Conservation (phyloP, 2,888 invertebrate species). For the Ennomos fuscantarius region DNA sequence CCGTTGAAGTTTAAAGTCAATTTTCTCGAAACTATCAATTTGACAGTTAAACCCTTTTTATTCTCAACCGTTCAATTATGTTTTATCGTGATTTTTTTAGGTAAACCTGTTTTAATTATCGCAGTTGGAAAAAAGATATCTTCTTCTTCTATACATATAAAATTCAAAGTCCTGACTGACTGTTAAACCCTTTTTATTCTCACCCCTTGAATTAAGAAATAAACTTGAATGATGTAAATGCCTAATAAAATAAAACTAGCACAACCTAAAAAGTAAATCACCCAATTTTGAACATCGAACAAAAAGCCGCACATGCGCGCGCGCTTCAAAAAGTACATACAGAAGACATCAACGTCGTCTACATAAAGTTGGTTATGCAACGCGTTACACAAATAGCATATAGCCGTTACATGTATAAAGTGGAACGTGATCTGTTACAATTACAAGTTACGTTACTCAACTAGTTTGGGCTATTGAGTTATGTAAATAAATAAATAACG, state of each 20-base stretch:
- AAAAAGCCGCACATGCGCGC: slow-evolving; percentile 30
- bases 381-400: slow-evolving; percentile 37
- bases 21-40: too few species aligned
- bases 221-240: too few species aligned
- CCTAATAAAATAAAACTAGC: too few species aligned
- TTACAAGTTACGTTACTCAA: slow-evolving; percentile 29
- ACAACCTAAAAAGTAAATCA: background rate
- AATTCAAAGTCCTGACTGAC: too few species aligned
- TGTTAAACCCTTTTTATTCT: too few species aligned
- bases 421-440: slow-evolving; percentile 33
- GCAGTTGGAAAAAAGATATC: too few species aligned
- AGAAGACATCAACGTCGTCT: slow-evolving; percentile 60
- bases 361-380: slow-evolving; percentile 37
- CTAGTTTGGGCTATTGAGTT: slow-evolving; percentile 28
- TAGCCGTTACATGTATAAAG: slow-evolving; percentile 25
- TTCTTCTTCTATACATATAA: too few species aligned
- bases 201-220: background rate
- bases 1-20: too few species aligned
- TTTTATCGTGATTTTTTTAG: too few species aligned
- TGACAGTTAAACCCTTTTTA: too few species aligned
- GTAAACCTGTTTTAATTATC: too few species aligned
- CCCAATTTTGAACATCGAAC: background rate
- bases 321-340: slow-evolving; percentile 30
- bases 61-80: too few species aligned
- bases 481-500: slow-evolving; percentile 32